phyloP scores from a whole-genome alignment of 1,140 invertebrate genomes.

The Oreohelix idahoensis region DNA sequence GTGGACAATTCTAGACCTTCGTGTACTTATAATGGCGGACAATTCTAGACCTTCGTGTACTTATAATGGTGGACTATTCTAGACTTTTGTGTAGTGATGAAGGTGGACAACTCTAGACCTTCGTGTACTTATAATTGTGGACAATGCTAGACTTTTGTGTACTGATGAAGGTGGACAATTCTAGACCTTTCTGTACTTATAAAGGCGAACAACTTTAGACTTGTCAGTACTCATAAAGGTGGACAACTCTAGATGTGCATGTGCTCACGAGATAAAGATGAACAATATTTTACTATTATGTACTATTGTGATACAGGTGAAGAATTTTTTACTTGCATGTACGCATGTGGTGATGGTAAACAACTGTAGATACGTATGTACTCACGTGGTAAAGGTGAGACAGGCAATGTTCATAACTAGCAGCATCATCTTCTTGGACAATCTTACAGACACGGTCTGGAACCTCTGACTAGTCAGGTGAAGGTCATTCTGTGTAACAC shows the following conservation, averaged over 20 bases:
- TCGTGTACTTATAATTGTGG: too few species aligned
- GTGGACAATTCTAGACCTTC: too few species aligned
- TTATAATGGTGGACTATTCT: too few species aligned
- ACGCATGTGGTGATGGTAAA: not conserved
- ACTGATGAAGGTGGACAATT: too few species aligned
- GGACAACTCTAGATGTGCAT: too few species aligned
- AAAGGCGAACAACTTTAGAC: not conserved
- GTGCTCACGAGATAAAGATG: not conserved
- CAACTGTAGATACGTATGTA: not conserved
- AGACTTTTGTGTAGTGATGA: too few species aligned
- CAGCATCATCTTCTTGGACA: constrained; percentile 95
- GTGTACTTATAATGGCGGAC: too few species aligned
- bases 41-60: too few species aligned
- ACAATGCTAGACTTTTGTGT: too few species aligned
- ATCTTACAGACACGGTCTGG: constrained; percentile 83
- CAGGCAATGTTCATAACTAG: constrained; percentile 93
- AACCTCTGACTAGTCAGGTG: constrained; percentile 97
- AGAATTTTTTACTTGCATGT: not conserved
- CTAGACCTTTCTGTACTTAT: too few species aligned
- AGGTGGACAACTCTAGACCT: too few species aligned
- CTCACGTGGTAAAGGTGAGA: constrained; percentile 95
- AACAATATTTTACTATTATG: not conserved
- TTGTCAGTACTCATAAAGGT: too few species aligned
- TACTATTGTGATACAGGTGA: not conserved
- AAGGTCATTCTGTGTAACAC: constrained; percentile 97